Conservation (phyloP, 2,113 vertebrate species). For the Calidris pygmaea region DNA sequence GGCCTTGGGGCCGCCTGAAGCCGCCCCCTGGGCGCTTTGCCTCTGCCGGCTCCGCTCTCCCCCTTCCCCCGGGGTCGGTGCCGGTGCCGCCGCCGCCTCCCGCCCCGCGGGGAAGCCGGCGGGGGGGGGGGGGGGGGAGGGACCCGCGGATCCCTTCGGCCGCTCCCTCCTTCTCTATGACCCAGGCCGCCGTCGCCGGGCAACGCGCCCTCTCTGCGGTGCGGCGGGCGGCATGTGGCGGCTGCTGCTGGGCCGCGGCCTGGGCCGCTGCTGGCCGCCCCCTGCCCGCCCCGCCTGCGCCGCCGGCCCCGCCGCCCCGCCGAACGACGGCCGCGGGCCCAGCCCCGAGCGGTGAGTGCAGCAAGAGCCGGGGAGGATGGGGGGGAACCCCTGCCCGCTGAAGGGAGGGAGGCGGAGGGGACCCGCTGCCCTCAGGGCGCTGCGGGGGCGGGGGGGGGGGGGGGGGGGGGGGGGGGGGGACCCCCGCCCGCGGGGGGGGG, state of each 20-base stretch:
- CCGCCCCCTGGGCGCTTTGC: too few species aligned
- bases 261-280: not conserved
- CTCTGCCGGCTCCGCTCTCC: too few species aligned
- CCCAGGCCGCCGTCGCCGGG: not conserved
- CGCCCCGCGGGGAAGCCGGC: not conserved
- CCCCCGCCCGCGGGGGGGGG: too few species aligned
- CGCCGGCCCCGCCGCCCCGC: not conserved
- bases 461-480: accelerated
- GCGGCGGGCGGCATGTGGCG: not conserved
- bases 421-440: not conserved
- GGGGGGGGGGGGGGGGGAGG: too few species aligned
- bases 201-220: not conserved
- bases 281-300: not conserved
- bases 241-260: not conserved
- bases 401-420: too few species aligned
- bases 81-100: too few species aligned
- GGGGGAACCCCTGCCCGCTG: not conserved
- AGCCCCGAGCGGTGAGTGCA: conserved; percentile 18
- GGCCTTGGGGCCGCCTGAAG: too few species aligned
- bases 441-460: accelerated
- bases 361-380: not conserved
- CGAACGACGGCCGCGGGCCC: not conserved
- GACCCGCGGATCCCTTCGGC: too few species aligned
- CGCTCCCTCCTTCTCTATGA: not conserved
- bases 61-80: not conserved